Conservation (phyloP, 2,113 vertebrate species). For the Neotoma lepida region DNA sequence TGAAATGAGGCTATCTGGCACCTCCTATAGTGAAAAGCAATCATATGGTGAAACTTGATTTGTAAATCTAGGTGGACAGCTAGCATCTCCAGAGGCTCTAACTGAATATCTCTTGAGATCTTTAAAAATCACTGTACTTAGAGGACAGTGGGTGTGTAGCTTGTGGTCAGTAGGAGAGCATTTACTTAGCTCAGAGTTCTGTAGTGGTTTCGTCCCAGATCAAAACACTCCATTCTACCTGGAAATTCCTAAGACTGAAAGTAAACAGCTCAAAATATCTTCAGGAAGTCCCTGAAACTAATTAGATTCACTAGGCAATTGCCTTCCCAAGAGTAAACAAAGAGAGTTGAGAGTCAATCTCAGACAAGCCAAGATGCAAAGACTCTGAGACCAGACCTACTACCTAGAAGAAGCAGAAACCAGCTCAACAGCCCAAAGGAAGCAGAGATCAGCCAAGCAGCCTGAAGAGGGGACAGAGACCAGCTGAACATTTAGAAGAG, state of each 20-base stretch:
- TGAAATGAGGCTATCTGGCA: background rate
- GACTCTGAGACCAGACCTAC: background rate
- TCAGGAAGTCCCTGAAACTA: background rate
- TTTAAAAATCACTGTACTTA: conserved; percentile 15
- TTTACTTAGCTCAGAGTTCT: background rate
- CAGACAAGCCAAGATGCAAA: background rate
- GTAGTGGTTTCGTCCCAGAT: background rate
- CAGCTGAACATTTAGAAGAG: too few relatives aligned
- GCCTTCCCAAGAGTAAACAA: background rate
- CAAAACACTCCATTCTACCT: background rate
- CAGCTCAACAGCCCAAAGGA: background rate
- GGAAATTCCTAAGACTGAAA: background rate
- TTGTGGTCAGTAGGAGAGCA: background rate
- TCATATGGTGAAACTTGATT: conserved; percentile 46
- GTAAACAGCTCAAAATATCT: background rate
- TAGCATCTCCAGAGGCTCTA: conserved; percentile 24
- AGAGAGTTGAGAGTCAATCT: background rate
- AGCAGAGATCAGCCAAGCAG: background rate
- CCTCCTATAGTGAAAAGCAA: conserved; percentile 7
- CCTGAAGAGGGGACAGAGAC: too few relatives aligned
- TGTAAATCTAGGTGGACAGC: conserved; percentile 31
- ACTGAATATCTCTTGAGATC: background rate
- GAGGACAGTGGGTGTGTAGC: background rate
- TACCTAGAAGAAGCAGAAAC: background rate
- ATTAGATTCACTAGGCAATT: background rate